Conservation (phyloP, 2,113 vertebrate genomes). For the Synchiropus splendidus region DNA sequence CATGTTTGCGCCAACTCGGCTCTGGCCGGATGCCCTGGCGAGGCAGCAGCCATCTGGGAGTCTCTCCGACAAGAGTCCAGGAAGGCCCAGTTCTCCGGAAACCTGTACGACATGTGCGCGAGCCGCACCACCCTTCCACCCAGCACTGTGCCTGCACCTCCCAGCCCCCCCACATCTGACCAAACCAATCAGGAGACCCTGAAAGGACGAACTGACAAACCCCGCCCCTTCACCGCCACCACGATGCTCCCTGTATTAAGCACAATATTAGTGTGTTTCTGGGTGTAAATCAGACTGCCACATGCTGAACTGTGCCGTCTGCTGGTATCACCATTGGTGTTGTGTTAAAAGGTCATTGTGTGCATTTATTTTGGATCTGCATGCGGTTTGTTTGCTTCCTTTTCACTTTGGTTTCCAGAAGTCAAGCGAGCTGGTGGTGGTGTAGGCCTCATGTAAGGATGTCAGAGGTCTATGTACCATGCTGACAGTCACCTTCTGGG, state of each 20-base stretch:
- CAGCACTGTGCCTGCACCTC: conserved; percentile 37
- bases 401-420: neutral
- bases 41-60: conserved; percentile 83
- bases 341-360: neutral
- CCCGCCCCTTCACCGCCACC: conserved; percentile 9
- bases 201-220: conserved; percentile 45
- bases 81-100: conserved; percentile 80
- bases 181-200: conserved; percentile 85
- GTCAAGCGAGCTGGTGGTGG: neutral
- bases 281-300: conserved; percentile 26
- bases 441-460: too few relatives aligned
- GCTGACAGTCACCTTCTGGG: too few relatives aligned
- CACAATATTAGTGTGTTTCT: conserved; percentile 33
- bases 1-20: conserved; percentile 78
- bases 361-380: neutral
- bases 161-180: conserved; percentile 42
- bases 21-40: conserved; percentile 76
- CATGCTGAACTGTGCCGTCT: neutral
- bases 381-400: neutral
- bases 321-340: neutral
- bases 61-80: conserved; percentile 83
- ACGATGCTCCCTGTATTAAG: conserved; percentile 40
- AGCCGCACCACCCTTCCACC: conserved; percentile 58
- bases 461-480: too few relatives aligned
- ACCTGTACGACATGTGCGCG: conserved; percentile 82